Evolutionary conservation across 2,888 invertebrate genomes (phyloP), one percentile per base, ranked within the genome.

Genomic region (Cybosia mesomella): DNA sequence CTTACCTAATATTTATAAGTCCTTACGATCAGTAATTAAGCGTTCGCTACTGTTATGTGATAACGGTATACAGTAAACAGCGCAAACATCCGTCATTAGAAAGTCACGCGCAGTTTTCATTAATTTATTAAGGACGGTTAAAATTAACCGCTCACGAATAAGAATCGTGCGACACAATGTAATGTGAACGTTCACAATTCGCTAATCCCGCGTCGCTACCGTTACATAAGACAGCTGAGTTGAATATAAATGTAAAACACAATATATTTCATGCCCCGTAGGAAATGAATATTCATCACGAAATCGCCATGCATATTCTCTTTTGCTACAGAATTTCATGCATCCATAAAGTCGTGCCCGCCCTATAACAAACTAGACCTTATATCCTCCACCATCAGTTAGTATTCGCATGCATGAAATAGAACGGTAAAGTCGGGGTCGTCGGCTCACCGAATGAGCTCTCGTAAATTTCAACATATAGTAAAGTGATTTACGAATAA

Each of bases 401-500:
- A 89, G 81, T 89, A 89, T 88, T 94, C 83, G 89, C 84, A 64
- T 88, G 89, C 72, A 76, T 73, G 74, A 64, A 67, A 67, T 58
- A 61, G 65, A 71, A 72, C 85, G 74, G 76, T 90, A 93, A 83
- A 89, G 94, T 81, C 84, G 87, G 84, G 83, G 87, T 89, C 91
- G 87, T 89, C 88, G 87, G 88, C 86, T 84, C 88, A 78, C 79
- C 86, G 81, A 81, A 83, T 88, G 84, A 85, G 85, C 87, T 92
- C 92, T 93, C 93, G 95, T 95, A 95, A 95, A 94, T 95, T 95
- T 94, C 94, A 94, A 94, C 95, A 94, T 95, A 95, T 95, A 95
- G 93, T 94, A 95, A 95, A 95, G 95, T 95, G 95, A 95, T 95
- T 95, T 95, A 95, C 95, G 95, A 94, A 95, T 95, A 94, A 95